phyloP scores from a whole-genome alignment of 2,113 vertebrate species.

The Eclectus roratus region DNA sequence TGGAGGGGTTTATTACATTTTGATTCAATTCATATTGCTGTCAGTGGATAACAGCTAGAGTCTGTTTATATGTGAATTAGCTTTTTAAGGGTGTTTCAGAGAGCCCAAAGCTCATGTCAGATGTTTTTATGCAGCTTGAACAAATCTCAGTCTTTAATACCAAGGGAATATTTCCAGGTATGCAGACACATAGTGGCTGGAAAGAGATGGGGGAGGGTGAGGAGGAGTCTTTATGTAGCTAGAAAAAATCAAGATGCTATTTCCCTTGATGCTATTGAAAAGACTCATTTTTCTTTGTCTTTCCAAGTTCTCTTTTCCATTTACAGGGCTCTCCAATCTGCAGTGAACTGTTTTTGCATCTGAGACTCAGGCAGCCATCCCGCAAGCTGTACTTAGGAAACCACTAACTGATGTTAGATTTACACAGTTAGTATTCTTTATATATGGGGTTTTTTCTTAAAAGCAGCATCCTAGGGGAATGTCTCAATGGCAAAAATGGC shows the following conservation, averaged over 20 bases:
- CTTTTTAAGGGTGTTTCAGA: slow-evolving; percentile 1
- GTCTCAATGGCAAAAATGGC: not conserved
- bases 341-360: not conserved
- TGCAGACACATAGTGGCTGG: not conserved
- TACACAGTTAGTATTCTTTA: slow-evolving; percentile 45
- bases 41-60: not conserved
- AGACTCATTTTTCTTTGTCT: not conserved
- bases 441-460: slow-evolving; percentile 22
- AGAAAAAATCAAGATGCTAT: not conserved
- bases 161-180: not conserved
- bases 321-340: not conserved
- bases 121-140: not conserved
- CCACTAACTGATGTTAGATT: slow-evolving; percentile 37
- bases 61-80: not conserved
- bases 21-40: not conserved
- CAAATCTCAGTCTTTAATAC: not conserved
- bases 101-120: not conserved
- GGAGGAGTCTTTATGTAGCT: not conserved
- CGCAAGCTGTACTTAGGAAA: not conserved
- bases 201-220: not conserved
- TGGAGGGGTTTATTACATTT: not conserved
- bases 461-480: slow-evolving; percentile 27
- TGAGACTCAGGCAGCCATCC: not conserved
- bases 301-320: not conserved
- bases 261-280: not conserved